Evolutionary conservation across 2,888 invertebrate genomes (phyloP).

Genomic region (Odontocolon sp.): DNA sequence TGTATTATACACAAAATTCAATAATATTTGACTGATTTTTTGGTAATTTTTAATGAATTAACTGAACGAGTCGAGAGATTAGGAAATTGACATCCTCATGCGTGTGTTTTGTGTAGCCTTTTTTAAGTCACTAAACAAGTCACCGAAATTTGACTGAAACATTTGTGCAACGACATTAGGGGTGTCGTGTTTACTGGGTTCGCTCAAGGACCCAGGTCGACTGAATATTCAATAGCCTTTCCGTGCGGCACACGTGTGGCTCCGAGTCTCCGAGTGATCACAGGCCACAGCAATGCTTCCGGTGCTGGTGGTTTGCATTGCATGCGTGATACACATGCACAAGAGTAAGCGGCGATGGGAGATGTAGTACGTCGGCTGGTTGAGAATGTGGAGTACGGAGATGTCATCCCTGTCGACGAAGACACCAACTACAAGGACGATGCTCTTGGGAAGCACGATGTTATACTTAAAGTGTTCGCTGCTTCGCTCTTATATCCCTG

Average conservation of each 20-base stretch:
- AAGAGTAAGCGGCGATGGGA: neutral
- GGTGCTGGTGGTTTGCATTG: slow-evolving; percentile 45
- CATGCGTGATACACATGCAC: slow-evolving; percentile 46
- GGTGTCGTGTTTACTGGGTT: slow-evolving; percentile 62
- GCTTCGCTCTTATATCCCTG: slow-evolving; percentile 29
- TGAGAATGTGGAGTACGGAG: neutral
- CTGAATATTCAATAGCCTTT: slow-evolving; percentile 78
- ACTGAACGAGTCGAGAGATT: slow-evolving; percentile 70
- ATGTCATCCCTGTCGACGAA: slow-evolving; percentile 6
- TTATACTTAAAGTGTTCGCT: slow-evolving; percentile 26
- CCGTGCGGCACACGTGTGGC: slow-evolving; percentile 61
- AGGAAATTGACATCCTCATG: slow-evolving; percentile 37
- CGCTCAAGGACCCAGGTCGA: slow-evolving; percentile 67
- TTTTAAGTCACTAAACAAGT: too few relatives aligned
- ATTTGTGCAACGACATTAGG: slow-evolving; percentile 62
- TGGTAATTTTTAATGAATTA: too few relatives aligned
- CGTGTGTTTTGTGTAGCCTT: neutral
- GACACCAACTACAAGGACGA: neutral
- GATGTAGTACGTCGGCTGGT: neutral
- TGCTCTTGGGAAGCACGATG: slow-evolving; percentile 21
- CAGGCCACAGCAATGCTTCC: slow-evolving; percentile 1
- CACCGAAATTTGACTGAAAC: too few relatives aligned
- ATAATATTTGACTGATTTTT: too few relatives aligned
- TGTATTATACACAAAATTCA: too few relatives aligned
- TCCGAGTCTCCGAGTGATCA: slow-evolving; percentile 44